phyloP scores from a whole-genome alignment of 1,140 invertebrate genomes.

The Drosophila tropicalis region DNA sequence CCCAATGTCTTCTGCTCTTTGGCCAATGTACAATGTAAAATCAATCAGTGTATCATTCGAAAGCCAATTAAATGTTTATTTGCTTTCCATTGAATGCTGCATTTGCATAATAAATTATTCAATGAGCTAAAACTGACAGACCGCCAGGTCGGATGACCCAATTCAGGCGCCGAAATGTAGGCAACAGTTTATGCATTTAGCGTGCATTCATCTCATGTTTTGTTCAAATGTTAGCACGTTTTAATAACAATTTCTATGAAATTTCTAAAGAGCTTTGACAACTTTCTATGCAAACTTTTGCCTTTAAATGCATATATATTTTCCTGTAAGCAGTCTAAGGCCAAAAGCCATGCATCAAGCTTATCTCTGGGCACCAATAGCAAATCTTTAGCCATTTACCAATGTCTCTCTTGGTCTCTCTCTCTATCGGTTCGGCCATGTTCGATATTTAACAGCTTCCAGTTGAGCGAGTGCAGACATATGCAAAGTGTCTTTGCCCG shows the following conservation, averaged over 20 bases:
- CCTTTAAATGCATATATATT: constrained; percentile 5
- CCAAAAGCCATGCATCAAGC: constrained; percentile 62
- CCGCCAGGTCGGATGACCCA: neutral
- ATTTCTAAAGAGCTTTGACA: neutral
- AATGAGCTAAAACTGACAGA: neutral
- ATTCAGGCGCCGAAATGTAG: neutral
- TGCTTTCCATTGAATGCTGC: constrained; percentile 4
- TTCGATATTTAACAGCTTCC: constrained; percentile 81
- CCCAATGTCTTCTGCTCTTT: neutral
- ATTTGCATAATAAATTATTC: constrained; percentile 13
- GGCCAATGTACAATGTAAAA: constrained; percentile 22
- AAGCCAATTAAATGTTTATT: constrained; percentile 12
- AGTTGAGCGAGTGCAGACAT: constrained; percentile 61
- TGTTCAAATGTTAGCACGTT: neutral
- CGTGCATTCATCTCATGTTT: neutral
- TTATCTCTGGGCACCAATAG: constrained; percentile 64
- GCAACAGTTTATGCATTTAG: neutral
- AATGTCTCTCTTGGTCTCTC: constrained; percentile 48
- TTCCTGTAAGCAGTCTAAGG: neutral
- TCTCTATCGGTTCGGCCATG: constrained; percentile 58
- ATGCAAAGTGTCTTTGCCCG: constrained; percentile 63
- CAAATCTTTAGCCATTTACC: constrained; percentile 75
- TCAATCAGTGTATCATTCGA: constrained; percentile 27
- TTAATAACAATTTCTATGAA: neutral
- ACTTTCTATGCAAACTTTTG: neutral